phyloP scores from a whole-genome alignment of 2,888 invertebrate genomes.

The Anodontia alba region DNA sequence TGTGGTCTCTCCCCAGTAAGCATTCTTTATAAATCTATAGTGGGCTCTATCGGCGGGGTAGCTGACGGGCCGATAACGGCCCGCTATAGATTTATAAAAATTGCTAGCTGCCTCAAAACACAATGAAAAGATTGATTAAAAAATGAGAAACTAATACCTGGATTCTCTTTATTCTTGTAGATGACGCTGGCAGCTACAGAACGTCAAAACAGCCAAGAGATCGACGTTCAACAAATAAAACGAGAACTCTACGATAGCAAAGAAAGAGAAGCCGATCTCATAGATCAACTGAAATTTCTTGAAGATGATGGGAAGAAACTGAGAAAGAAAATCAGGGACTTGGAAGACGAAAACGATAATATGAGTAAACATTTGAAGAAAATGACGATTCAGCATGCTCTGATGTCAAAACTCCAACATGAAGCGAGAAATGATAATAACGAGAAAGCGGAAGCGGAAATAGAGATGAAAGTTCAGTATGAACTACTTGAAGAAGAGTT shows the following conservation, averaged over 20 bases:
- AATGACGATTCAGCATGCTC: conserved; percentile 88
- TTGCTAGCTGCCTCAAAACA: too few species aligned
- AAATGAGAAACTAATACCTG: too few species aligned
- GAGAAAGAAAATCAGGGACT: conserved; percentile 94
- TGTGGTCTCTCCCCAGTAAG: too few species aligned
- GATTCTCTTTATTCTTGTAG: conserved; percentile 53
- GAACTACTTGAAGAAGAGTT: conserved; percentile 96
- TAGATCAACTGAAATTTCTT: conserved; percentile 95
- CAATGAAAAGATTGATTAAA: too few species aligned
- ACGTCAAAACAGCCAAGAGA: conserved; percentile 75
- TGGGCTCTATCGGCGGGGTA: too few species aligned
- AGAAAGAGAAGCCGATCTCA: conserved; percentile 96
- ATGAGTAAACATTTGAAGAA: conserved; percentile 97
- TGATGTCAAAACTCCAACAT: conserved; percentile 86
- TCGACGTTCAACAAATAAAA: conserved; percentile 88
- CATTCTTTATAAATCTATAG: too few species aligned
- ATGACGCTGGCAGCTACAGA: conserved; percentile 57
- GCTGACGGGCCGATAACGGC: too few species aligned
- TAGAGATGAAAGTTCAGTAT: conserved; percentile 91
- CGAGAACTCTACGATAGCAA: conserved; percentile 95
- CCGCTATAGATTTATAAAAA: too few species aligned
- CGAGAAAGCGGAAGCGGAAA: conserved; percentile 87
- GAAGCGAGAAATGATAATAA: conserved; percentile 45
- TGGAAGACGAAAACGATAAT: conserved; percentile 99
- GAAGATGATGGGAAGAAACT: conserved; percentile 94